Conservation (phyloP, 2,888 invertebrate genomes). For the Salpingus planirostris region DNA sequence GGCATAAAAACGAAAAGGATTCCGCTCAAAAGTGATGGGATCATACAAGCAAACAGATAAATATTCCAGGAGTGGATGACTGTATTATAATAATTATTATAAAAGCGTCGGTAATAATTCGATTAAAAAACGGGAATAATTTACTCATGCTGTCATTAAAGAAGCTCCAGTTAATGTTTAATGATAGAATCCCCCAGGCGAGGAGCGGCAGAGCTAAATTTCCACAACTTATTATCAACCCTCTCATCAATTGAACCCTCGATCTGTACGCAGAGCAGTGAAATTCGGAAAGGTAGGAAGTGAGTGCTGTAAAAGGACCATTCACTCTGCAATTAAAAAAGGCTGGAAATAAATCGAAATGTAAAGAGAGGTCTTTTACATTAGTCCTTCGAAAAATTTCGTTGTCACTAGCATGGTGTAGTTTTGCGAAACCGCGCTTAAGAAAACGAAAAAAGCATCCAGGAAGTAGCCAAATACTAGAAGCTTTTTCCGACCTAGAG, state of each 20-base stretch:
- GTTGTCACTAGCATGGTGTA: conserved; percentile 56
- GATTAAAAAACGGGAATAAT: background rate
- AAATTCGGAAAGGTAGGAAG: conserved; percentile 65
- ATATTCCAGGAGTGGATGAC: conserved; percentile 53
- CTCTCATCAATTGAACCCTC: conserved; percentile 54
- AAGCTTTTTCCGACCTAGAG: conserved; percentile 56
- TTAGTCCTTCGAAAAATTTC: conserved; percentile 64
- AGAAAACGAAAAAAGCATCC: conserved; percentile 52
- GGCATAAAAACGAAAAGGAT: conserved; percentile 51
- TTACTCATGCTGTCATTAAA: conserved; percentile 8
- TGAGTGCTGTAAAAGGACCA: conserved; percentile 66
- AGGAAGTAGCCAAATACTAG: conserved; percentile 55
- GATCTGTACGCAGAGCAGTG: conserved; percentile 58
- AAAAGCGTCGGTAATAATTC: background rate
- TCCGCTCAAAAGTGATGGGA: conserved; percentile 60
- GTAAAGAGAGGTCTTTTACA: too few species aligned
- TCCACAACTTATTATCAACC: conserved; percentile 57
- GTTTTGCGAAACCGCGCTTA: conserved; percentile 54
- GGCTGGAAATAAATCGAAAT: too few species aligned
- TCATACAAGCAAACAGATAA: conserved; percentile 48
- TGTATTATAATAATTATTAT: conserved; percentile 23
- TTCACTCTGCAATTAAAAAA: conserved; percentile 51
- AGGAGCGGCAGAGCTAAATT: conserved; percentile 53
- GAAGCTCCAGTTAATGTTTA: conserved; percentile 4
- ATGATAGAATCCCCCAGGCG: background rate